Percentiles rank a stretch among this genome's conserved stretches.
These are phyloP conservation scores for Conus betulinus DNA, from an alignment of 1,140 invertebrate species.

Conservation along the genomic window DNA sequence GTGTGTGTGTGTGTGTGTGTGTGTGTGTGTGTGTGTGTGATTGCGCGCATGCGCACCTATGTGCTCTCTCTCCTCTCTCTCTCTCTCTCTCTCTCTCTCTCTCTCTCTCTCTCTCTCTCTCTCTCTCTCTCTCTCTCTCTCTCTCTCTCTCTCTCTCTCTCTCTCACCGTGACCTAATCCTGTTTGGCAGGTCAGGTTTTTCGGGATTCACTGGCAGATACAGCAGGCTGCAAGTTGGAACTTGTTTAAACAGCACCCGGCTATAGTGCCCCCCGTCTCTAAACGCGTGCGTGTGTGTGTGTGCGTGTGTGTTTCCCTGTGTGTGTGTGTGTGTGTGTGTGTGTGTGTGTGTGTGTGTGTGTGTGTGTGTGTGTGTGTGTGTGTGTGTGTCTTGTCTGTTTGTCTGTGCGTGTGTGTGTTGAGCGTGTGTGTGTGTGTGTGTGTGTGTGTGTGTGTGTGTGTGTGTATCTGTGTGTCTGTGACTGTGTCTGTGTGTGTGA, in stretches of 20 bases:
- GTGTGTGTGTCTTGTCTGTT: no score
- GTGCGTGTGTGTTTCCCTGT: background rate
- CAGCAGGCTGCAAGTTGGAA: no score
- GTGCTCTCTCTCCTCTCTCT: background rate
- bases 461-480: no score
- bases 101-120: background rate
- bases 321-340: constrained; percentile 9
- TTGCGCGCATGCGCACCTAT: background rate
- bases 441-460: constrained; percentile 1
- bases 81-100: background rate
- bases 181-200: background rate
- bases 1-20: background rate
- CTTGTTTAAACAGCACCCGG: no score
- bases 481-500: background rate
- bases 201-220: no score
- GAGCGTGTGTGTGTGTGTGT: no score
- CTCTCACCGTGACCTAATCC: background rate
- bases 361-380: no score
- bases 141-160: background rate
- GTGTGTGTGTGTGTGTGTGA: background rate
- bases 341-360: no score
- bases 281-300: background rate
- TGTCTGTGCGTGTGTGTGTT: no score
- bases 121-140: background rate
- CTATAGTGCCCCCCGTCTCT: background rate